Evolutionary conservation across 1,140 invertebrate genomes (phyloP).

Genomic region (Adelges cooleyi): DNA sequence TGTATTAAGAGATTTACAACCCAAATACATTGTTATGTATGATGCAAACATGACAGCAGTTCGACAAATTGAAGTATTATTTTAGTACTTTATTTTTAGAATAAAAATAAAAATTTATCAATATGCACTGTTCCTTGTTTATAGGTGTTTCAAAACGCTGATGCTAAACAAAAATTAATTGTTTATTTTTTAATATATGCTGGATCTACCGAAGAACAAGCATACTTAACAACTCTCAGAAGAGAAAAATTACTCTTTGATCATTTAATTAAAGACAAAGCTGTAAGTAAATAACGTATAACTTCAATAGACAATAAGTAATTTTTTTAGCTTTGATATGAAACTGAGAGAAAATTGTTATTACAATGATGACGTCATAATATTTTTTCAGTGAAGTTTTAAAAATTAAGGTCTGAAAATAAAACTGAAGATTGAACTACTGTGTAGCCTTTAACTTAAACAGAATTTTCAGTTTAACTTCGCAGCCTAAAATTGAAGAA

Average conservation of each 20-base stretch:
- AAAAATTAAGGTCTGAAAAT: no score
- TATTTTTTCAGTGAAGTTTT: no score
- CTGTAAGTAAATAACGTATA: conserved; percentile 48
- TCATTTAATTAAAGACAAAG: conserved; percentile 77
- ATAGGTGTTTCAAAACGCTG: conserved; percentile 57
- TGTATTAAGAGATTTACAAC: conserved; percentile 54
- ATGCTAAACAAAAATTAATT: conserved; percentile 47
- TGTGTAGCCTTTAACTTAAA: no score
- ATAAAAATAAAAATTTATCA: background rate
- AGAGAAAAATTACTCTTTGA: conserved; percentile 93
- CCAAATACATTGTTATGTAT: conserved; percentile 80
- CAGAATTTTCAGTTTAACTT: no score
- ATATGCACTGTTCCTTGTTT: background rate
- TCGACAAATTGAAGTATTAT: conserved; percentile 67
- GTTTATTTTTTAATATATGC: conserved; percentile 85
- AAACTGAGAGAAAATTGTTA: no score
- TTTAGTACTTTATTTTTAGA: conserved; percentile 2
- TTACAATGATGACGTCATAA: no score
- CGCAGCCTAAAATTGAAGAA: no score
- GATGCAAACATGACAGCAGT: conserved; percentile 77
- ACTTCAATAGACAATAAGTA: background rate
- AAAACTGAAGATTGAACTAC: no score
- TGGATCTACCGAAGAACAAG: conserved; percentile 88
- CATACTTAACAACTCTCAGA: conserved; percentile 77
- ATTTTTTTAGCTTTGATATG: no score